Base-by-base conservation (phyloP, 2,113 vertebrate genomes). In the Meles meles region DNA sequence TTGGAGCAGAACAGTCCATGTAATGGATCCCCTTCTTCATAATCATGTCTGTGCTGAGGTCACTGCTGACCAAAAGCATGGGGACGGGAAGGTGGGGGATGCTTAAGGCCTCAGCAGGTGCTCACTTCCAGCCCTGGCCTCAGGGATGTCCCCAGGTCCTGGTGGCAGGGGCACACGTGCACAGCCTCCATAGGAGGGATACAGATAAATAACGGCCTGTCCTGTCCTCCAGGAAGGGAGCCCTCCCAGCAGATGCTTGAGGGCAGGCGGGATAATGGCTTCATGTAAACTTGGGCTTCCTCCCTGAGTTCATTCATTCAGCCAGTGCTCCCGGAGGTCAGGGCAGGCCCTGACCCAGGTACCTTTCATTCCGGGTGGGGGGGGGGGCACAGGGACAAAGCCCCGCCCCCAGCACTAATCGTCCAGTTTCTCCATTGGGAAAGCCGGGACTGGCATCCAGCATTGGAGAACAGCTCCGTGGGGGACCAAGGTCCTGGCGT, bases 401-500 rank as follows among this genome's bases (percentile, higher is more conserved):
- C 25, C 82, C 57, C 27, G 2, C 14, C 37, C 2, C 21, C 13
- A 18, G 25, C 12, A 2, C 29, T 5, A 21, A 4, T 17, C 1
- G 8, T 3, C 44, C 11, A 47, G 47, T 6, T 21, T 42, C 37
- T 74, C 71, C 39, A 25, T 6, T 3, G 39, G 31, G 29, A 42
- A 47, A 65, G 23, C 47, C 27, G 3, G 29, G 84, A 27, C 15
- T 7, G 12, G 11, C 15, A 1, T 17, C 15, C 47, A 4, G 34
- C 9, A 2, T 13, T 2, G 1, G 49, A 71, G 15, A 57, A 18
- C 2, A 9, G 49, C 49, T 31, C 49, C 14, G 0, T 3, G 21
- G 17, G 67, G 67, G 39, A 34, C 18, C 59, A 1, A 13, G 59
- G 49, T 42, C 29, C 37, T 37, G 12, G 49, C 6, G 34, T 20